A percentile compares a stretch with the other conserved stretches of the same genome.
Evolutionary conservation across 1,140 invertebrate genomes (phyloP).

Genomic region (Drosophila cardini): DNA sequence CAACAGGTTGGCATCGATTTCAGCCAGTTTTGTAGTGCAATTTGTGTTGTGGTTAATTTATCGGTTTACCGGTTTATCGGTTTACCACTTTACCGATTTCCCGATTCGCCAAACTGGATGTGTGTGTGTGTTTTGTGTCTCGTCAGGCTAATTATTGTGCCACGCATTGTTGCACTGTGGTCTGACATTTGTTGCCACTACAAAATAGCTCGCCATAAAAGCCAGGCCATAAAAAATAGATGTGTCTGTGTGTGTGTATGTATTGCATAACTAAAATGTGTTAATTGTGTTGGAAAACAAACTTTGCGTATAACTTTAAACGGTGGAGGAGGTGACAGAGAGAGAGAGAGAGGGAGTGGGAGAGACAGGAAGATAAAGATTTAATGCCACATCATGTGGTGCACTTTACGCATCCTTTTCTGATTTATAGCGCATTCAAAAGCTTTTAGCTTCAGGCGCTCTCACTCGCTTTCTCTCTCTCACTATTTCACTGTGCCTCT

Average conservation of each 20-base stretch:
- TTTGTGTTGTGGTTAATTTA: slow-evolving; percentile 9
- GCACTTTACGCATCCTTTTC: slow-evolving; percentile 11
- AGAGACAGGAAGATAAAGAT: neutral
- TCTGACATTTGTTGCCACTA: slow-evolving; percentile 35
- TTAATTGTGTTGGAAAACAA: slow-evolving; percentile 20
- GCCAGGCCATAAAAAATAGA: neutral
- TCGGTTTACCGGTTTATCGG: slow-evolving; percentile 7
- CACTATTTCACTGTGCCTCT: neutral
- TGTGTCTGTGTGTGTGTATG: too few species aligned
- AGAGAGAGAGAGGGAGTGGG: neutral
- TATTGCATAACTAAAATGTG: slow-evolving; percentile 34
- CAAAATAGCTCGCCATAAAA: neutral
- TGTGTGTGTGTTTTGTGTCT: neutral
- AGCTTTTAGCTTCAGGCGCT: slow-evolving; percentile 53
- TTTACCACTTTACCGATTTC: slow-evolving; percentile 1
- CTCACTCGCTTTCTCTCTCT: neutral
- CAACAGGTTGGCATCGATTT: slow-evolving; percentile 55
- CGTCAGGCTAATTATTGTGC: slow-evolving; percentile 20
- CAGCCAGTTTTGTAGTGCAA: neutral
- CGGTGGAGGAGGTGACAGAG: too few species aligned
- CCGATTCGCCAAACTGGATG: neutral
- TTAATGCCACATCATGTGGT: slow-evolving; percentile 15
- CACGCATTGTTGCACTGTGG: slow-evolving; percentile 3
- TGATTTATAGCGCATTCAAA: slow-evolving; percentile 56
- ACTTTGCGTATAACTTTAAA: neutral